phyloP scores from a whole-genome alignment of 2,113 vertebrate genomes.

The Diadophis punctatus region DNA sequence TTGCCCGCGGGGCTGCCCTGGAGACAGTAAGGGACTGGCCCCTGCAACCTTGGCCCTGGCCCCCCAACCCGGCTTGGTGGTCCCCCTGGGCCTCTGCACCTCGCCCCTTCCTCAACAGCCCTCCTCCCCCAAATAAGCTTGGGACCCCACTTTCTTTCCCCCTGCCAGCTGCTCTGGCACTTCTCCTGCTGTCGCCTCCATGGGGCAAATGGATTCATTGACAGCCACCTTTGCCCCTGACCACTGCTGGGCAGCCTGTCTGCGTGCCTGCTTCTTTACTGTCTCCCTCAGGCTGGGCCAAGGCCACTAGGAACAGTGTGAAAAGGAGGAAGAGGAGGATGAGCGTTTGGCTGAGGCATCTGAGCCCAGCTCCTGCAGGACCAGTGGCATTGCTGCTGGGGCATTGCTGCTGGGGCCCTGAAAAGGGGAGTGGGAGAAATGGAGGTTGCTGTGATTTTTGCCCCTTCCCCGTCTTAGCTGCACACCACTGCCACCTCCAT shows the following conservation, averaged over 20 bases:
- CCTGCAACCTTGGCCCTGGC: no score
- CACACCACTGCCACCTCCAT: background rate
- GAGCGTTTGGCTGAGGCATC: background rate
- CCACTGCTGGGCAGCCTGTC: no score
- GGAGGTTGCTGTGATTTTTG: background rate
- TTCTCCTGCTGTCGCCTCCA: background rate
- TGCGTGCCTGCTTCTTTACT: background rate
- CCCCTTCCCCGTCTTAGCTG: background rate
- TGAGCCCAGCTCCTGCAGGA: background rate
- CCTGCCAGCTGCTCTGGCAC: background rate
- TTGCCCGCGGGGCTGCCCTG: no score
- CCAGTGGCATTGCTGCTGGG: background rate
- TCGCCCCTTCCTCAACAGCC: background rate
- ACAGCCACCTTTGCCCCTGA: background rate
- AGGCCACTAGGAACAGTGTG: background rate
- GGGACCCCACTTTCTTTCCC: background rate
- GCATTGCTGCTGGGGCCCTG: constrained; percentile 28
- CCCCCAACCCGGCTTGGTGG: no score
- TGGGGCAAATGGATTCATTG: background rate
- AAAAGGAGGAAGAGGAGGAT: background rate
- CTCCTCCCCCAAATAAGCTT: no score
- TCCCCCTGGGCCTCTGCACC: background rate
- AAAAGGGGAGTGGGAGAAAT: background rate
- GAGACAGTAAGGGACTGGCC: no score
- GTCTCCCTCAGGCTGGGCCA: background rate